phyloP scores from a whole-genome alignment of 2,888 invertebrate genomes.

The Drosophila demipolita region DNA sequence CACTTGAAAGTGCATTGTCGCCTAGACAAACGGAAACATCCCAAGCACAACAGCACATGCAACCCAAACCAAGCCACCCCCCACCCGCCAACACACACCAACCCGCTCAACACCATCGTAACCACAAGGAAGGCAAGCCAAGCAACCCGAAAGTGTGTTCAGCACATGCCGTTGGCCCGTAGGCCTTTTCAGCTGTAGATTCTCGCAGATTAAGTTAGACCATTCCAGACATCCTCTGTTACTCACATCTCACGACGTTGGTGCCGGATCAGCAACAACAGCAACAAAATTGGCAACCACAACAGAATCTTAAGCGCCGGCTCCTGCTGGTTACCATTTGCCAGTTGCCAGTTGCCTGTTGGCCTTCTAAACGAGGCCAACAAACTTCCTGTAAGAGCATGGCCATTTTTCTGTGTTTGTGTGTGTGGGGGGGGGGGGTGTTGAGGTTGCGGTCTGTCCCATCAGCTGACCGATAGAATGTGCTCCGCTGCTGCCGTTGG shows the following conservation, averaged over 20 bases:
- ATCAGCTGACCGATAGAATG: slow-evolving; percentile 47
- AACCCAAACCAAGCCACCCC: neutral
- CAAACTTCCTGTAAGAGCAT: slow-evolving; percentile 31
- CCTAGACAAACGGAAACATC: slow-evolving; percentile 10
- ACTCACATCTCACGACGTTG: slow-evolving; percentile 57
- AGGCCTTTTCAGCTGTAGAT: slow-evolving; percentile 6
- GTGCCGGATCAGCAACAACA: slow-evolving; percentile 48
- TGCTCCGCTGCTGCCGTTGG: slow-evolving; percentile 7
- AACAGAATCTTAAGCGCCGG: slow-evolving; percentile 42
- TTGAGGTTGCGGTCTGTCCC: slow-evolving; percentile 39
- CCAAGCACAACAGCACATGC: neutral
- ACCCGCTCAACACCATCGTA: neutral
- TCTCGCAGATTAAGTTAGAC: slow-evolving; percentile 16
- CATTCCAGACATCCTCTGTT: slow-evolving; percentile 36
- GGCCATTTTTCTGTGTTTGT: slow-evolving; percentile 5
- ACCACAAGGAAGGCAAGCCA: neutral
- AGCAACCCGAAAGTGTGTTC: slow-evolving; percentile 17
- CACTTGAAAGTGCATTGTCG: slow-evolving; percentile 23
- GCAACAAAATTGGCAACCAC: slow-evolving; percentile 26
- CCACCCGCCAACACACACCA: neutral
- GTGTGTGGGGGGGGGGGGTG: slow-evolving; percentile 1
- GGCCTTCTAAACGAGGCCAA: slow-evolving; percentile 26
- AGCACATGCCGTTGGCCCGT: slow-evolving; percentile 21
- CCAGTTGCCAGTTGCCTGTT: neutral
- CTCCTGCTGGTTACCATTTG: slow-evolving; percentile 3